These are phyloP conservation scores for Drepana arcuata DNA, from an alignment of 1,140 invertebrate species.

Conservation along the genomic window DNA sequence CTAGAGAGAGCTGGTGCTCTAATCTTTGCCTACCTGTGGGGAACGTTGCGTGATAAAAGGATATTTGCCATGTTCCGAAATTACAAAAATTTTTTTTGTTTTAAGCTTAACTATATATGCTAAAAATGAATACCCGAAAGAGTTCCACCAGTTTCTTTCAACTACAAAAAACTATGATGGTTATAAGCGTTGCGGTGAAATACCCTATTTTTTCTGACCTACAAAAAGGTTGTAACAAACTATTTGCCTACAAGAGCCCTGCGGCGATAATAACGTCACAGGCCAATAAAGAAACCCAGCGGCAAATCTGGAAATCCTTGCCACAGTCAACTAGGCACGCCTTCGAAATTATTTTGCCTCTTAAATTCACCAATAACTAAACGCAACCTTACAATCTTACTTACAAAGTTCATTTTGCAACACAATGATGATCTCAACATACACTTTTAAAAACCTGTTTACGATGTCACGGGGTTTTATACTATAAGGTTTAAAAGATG, in stretches of 20 bases:
- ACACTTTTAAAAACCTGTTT: conserved; percentile 43
- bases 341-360: conserved; percentile 60
- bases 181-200: no score
- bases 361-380: not conserved
- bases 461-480: conserved; percentile 63
- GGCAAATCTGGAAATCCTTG: conserved; percentile 62
- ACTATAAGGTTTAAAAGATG: conserved; percentile 45
- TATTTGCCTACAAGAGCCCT: conserved; percentile 42
- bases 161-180: conserved; percentile 24
- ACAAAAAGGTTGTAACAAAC: conserved; percentile 20
- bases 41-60: no score
- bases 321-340: conserved; percentile 63
- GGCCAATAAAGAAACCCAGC: conserved; percentile 62
- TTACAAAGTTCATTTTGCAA: not conserved
- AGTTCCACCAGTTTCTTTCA: conserved; percentile 5
- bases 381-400: not conserved
- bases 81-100: no score
- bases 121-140: no score
- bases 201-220: no score
- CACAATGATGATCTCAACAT: not conserved
- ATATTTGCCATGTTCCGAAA: no score
- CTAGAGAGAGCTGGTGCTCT: no score
- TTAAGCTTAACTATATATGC: no score
- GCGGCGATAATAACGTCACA: conserved; percentile 49
- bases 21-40: no score